These are phyloP conservation scores for Bubo bubo DNA, from an alignment of 2,113 vertebrate species.

Conservation along the genomic window DNA sequence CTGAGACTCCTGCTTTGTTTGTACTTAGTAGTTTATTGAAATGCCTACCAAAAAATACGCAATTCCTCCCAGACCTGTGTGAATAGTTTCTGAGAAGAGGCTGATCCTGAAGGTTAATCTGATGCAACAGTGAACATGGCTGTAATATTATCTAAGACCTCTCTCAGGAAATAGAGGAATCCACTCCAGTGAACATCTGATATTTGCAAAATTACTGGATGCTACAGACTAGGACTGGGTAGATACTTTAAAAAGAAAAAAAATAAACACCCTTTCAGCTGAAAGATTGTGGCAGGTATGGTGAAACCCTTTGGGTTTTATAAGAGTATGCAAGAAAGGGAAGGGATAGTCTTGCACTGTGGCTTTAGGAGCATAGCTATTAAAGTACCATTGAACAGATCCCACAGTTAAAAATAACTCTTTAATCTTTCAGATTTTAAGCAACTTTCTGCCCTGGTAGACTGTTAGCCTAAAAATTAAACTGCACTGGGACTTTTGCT, in stretches of 20 bases:
- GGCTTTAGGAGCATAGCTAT: neutral
- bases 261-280: neutral
- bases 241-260: neutral
- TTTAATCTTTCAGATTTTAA: neutral
- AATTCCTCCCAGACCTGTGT: neutral
- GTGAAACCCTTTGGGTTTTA: neutral
- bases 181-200: neutral
- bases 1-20: neutral
- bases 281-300: neutral
- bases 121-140: neutral
- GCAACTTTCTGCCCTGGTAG: neutral
- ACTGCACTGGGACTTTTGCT: conserved; percentile 30
- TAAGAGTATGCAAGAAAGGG: neutral
- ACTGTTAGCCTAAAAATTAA: neutral
- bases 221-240: neutral
- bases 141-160: neutral
- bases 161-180: neutral
- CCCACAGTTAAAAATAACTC: neutral
- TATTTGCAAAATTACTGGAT: neutral
- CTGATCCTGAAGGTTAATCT: neutral
- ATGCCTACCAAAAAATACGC: neutral
- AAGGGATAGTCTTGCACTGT: neutral
- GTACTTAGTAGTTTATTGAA: neutral
- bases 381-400: neutral
- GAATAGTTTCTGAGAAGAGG: neutral